Conservation (phyloP, 2,797 vertebrate species). For the Sebastes itinus region DNA sequence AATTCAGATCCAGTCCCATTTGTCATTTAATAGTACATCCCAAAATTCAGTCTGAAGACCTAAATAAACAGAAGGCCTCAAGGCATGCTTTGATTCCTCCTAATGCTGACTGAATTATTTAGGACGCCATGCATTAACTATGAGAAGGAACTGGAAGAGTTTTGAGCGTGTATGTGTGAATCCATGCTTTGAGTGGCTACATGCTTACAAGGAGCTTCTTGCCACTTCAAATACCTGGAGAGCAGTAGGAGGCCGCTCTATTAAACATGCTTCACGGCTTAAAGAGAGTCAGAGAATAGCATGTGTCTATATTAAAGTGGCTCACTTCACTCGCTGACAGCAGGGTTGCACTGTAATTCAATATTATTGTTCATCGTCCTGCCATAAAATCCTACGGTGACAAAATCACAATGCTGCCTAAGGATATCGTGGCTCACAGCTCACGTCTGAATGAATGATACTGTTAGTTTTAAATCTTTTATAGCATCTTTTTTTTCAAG, state of each 20-base stretch:
- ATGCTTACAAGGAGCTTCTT: constrained; percentile 12
- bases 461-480: neutral
- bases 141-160: constrained; percentile 23
- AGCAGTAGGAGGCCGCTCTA: constrained; percentile 26
- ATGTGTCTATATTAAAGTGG: neutral
- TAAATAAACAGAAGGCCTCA: constrained; percentile 30
- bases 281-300: neutral
- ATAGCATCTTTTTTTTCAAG: neutral
- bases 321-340: neutral
- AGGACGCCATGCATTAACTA: constrained; percentile 41
- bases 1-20: constrained; percentile 22
- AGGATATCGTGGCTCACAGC: neutral
- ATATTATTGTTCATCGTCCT: neutral
- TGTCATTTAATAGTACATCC: neutral
- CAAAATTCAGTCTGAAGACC: constrained; percentile 7
- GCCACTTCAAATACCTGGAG: constrained; percentile 37
- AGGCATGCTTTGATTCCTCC: constrained; percentile 43
- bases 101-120: constrained; percentile 64
- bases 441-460: too few relatives aligned
- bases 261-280: constrained; percentile 12
- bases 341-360: neutral
- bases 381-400: too few relatives aligned
- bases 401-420: neutral
- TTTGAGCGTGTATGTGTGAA: constrained; percentile 1
- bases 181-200: constrained; percentile 15